Base-by-base conservation (phyloP, 1,140 invertebrate species). In the Drosophila serrata region DNA sequence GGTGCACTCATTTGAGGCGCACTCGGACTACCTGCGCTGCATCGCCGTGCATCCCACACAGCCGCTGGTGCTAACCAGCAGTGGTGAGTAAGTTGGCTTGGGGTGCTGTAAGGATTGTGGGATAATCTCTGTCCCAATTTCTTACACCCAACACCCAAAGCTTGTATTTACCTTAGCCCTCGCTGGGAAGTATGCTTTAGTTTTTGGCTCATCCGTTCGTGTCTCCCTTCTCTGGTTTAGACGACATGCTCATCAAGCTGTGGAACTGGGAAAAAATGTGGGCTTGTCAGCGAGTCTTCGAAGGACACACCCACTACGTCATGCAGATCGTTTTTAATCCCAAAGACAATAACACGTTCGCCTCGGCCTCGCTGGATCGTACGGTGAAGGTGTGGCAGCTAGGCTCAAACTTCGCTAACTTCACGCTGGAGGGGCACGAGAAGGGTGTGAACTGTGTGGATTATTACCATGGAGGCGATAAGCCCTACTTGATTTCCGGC, bases 261-360 rank as follows among this genome's bases (percentile, higher is more conserved):
- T 99, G 99, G 99, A 99, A 99, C 93, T 99, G 99, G 99, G 99
- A 99, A 29, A 99, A 99, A 91, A 95, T 97, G 82, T 99, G 99
- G 98, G 94, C 96, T 1, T 98, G 98, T 84, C 99, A 99, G 82
- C 98, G 99, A 93, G 97, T 99, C 1, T 99, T 99, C 92, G 98
- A 99, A 91, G 98, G 99, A 0, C 99, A 99, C 93, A 98, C 98
- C 1, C 99, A 99, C 93, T 99, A 99, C 92, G 98, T 99, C 0
- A 99, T 99, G 99, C 98, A 99, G 93, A 97, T 99, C 85, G 98
- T 99, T 0, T 98, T 99, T 77, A 99, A 99, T 94, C 99, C 99
- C 0, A 99, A 99, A 93, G 99, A 99, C 92, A 99, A 99, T 93
- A 99, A 99, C 92, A 99, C 99, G n/a, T 99, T 99, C 94, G 99